Percentiles rank a stretch among this genome's conserved stretches.
phyloP scores from a whole-genome alignment of 2,797 vertebrate species.

The Sphenopsis melanotis region DNA sequence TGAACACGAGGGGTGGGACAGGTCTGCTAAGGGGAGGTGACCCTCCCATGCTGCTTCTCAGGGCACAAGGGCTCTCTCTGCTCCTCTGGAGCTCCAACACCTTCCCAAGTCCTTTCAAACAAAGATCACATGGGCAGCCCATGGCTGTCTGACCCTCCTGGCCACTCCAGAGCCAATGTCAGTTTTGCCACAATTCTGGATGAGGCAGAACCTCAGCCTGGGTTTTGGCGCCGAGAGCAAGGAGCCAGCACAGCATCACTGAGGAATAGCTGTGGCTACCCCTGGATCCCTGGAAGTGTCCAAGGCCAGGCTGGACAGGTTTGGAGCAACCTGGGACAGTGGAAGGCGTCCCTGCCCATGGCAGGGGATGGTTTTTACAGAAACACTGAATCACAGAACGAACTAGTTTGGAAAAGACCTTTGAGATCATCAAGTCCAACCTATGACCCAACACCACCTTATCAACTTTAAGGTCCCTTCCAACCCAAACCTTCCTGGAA shows the following conservation, averaged over 20 bases:
- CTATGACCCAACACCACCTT: not conserved
- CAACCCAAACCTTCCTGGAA: not conserved
- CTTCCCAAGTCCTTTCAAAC: not conserved
- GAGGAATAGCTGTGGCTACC: not conserved
- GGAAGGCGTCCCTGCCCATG: not conserved
- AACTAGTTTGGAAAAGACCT: not conserved
- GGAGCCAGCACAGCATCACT: not conserved
- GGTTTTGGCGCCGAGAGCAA: not conserved
- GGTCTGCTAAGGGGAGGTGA: not conserved
- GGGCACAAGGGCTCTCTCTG: not conserved
- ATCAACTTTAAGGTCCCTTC: not conserved
- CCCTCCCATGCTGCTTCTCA: fast-evolving
- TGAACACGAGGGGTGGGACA: not conserved
- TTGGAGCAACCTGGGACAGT: fast-evolving
- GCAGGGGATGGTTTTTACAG: not conserved
- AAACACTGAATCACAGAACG: not conserved
- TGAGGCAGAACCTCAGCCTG: not conserved
- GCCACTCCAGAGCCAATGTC: fast-evolving
- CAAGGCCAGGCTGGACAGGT: fast-evolving
- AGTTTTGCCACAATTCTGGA: not conserved
- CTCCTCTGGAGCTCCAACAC: not conserved
- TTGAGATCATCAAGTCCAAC: not conserved
- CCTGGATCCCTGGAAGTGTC: not conserved
- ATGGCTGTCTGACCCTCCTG: not conserved
- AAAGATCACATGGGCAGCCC: not conserved